Evolutionary conservation across 1,140 invertebrate species (phyloP), one percentile per base, ranked within the genome.

Genomic region (Eciton burchellii): DNA sequence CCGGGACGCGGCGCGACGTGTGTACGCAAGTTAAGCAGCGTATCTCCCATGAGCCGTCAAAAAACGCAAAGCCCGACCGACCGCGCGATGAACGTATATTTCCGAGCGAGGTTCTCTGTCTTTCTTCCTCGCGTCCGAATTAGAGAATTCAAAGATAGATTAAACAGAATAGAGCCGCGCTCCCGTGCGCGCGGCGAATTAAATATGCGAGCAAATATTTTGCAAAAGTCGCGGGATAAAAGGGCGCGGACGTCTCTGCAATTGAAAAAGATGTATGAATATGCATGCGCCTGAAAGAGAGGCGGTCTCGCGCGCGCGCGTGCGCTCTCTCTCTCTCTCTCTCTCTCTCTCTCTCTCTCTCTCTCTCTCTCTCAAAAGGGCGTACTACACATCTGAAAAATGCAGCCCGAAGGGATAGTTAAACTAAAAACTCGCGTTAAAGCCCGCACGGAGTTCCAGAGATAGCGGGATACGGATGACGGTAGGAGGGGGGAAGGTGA

Each of bases 391-490:
- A 56, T 57, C 74, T 79, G 63, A 79, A 79, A 77, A 79, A 79
- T 68, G 62, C 74, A 79, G 49, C 21, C 74, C 49, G 49, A 79
- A 79, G 63, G 35, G 63, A 47, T 79, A 79, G 49, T 79, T 79
- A 57, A 68, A 79, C 74, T 79, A 79, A 79, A 72, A 81, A 70
- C 77, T 70, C 54, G 77, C 77, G 66, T 81, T 81, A 81, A 77
- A 72, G 54, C 77, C 19, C 11, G 52, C 24, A 41, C 43, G 3
- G 24, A 71, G 76, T 71, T 43, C 21, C 41, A n/a, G 52, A 62
- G 66, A 81, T 41, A 54, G 16, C 49, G 45, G 29, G 47, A 59
- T 74, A 47, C 21, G 21, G 47, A 47, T 35, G 47, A 21, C 4
- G n/a, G 14, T 21, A 57, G 3, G 6, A 14, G 5, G 57, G 5